Evolutionary conservation across 1,140 invertebrate species (phyloP).

Genomic region (Camponotus vicinus): DNA sequence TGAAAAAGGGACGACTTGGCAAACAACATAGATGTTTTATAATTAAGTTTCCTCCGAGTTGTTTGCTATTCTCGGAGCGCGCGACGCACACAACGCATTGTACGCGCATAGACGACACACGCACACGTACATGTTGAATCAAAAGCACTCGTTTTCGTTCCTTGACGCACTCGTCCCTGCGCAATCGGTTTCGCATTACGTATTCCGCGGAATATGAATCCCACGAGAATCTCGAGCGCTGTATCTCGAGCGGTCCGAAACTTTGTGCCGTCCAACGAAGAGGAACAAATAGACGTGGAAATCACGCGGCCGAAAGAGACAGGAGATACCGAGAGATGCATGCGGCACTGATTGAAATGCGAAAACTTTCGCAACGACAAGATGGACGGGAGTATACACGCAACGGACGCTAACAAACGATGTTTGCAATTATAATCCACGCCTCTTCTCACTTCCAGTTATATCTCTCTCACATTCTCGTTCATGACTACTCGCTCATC

Average conservation of each 20-base stretch:
- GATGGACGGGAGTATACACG: conserved; percentile 14
- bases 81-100: background rate
- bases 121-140: conserved; percentile 17
- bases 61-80: conserved; percentile 37
- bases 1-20: conserved; percentile 10
- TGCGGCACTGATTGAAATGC: conserved; percentile 65
- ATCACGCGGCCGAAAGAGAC: conserved; percentile 32
- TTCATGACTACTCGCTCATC: background rate
- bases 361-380: conserved; percentile 64
- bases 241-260: conserved; percentile 34
- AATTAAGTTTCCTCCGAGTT: conserved; percentile 59
- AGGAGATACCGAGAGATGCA: background rate
- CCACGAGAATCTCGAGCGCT: conserved; percentile 71
- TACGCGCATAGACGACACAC: background rate
- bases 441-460: too few relatives aligned
- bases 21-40: conserved; percentile 9
- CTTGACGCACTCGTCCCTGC: conserved; percentile 36
- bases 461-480: background rate
- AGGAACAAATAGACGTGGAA: conserved; percentile 51
- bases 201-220: conserved; percentile 78
- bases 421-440: conserved; percentile 63
- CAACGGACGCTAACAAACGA: conserved; percentile 57
- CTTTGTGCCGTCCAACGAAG: conserved; percentile 33
- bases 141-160: conserved; percentile 72
- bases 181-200: conserved; percentile 77